These are phyloP conservation scores for Bagarius yarrelli DNA, from an alignment of 2,113 vertebrate species.

Conservation along the genomic window DNA sequence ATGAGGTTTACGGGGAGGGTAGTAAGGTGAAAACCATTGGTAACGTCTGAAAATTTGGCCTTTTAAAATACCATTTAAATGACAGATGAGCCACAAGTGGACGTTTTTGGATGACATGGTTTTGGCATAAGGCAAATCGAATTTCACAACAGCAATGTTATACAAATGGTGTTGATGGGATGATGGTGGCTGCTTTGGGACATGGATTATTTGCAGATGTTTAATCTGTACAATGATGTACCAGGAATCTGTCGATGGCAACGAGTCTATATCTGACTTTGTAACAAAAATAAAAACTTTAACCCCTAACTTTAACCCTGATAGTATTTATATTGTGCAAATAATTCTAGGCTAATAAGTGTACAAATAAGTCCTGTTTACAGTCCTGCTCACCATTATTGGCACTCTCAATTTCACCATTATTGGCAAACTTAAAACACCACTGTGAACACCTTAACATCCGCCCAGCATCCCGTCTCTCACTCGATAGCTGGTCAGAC, in stretches of 20 bases:
- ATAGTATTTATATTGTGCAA: no score
- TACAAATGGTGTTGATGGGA: neutral
- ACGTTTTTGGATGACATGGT: neutral
- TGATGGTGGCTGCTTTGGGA: neutral
- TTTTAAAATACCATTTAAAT: neutral
- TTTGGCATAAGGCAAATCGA: neutral
- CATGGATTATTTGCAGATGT: neutral
- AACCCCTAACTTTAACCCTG: no score
- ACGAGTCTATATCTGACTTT: neutral
- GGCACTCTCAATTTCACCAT: no score
- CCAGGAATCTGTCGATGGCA: neutral
- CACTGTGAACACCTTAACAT: no score
- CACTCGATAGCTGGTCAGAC: no score
- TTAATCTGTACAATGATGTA: neutral
- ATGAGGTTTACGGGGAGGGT: neutral
- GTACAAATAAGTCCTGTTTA: no score
- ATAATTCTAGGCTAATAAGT: no score
- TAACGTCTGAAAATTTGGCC: neutral
- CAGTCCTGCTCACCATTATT: no score
- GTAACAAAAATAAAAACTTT: no score
- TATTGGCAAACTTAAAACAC: no score
- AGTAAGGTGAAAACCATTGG: neutral
- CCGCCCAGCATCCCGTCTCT: no score
- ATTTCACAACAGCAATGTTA: neutral
- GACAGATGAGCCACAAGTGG: constrained; percentile 5